These are phyloP conservation scores for Stegostoma tigrinum DNA, from an alignment of 2,113 vertebrate species.

Conservation along the genomic window DNA sequence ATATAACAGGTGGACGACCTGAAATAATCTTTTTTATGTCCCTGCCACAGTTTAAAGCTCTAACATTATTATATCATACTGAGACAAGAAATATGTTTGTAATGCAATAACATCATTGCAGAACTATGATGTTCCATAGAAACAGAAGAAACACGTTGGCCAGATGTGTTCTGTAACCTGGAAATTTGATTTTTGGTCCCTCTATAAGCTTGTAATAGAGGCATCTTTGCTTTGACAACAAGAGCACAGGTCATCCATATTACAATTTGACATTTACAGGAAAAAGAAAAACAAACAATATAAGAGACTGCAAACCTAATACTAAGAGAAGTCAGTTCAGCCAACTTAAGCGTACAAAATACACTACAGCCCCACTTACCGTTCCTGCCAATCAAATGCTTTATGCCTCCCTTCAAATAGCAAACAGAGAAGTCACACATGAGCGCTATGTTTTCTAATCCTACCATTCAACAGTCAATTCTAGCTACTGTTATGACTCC, in stretches of 20 bases:
- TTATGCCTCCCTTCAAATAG: neutral
- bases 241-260: neutral
- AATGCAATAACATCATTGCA: neutral
- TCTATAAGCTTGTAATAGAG: neutral
- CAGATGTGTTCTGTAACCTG: neutral
- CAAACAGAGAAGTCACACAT: neutral
- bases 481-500: neutral
- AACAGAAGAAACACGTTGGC: neutral
- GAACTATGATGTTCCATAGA: neutral
- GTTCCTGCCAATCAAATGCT: neutral
- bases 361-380: neutral
- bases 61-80: neutral
- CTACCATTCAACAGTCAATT: neutral
- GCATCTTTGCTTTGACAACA: neutral
- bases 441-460: neutral
- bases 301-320: neutral
- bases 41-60: neutral
- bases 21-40: neutral
- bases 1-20: neutral
- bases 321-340: neutral
- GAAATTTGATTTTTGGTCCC: neutral
- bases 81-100: neutral
- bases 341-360: neutral
- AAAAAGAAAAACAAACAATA: neutral
- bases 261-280: neutral